Evolutionary conservation across 2,888 invertebrate species (phyloP).

Genomic region (Ophion costatus): DNA sequence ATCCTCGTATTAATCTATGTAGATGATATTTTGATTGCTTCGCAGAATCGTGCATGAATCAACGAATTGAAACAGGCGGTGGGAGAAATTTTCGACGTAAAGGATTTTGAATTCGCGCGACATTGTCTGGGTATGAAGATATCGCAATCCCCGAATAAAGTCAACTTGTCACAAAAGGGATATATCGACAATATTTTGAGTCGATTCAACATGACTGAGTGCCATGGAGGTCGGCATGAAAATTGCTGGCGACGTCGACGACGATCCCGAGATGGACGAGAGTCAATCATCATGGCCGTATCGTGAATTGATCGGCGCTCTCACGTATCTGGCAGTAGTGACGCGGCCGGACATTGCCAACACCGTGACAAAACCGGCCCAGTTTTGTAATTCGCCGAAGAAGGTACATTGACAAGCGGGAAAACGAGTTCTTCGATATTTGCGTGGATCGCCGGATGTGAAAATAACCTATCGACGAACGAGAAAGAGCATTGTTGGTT

Average conservation of each 20-base stretch:
- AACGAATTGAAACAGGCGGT: constrained; percentile 29
- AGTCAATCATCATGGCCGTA: constrained; percentile 38
- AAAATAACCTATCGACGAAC: constrained; percentile 15
- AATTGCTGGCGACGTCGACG: constrained; percentile 6
- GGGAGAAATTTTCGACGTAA: constrained; percentile 31
- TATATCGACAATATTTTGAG: constrained; percentile 21
- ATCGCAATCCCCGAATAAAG: background rate
- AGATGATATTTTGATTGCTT: constrained; percentile 49
- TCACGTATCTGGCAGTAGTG: constrained; percentile 22
- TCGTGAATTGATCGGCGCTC: constrained; percentile 36
- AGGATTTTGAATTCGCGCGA: constrained; percentile 38
- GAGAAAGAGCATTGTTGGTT: constrained; percentile 3
- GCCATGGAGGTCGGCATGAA: constrained; percentile 38
- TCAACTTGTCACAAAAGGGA: constrained; percentile 6
- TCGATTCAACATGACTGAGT: constrained; percentile 35
- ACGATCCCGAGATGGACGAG: background rate
- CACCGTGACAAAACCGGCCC: constrained; percentile 11
- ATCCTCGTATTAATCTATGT: constrained; percentile 46
- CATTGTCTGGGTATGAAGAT: constrained; percentile 47
- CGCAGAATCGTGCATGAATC: constrained; percentile 42
- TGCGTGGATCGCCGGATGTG: constrained; percentile 16
- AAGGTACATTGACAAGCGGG: constrained; percentile 26
- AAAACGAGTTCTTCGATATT: constrained; percentile 36
- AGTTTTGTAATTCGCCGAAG: constrained; percentile 29
- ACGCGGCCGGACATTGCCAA: constrained; percentile 40